These are phyloP conservation scores for Pyrrhura leucotis DNA, from an alignment of 2,797 vertebrate genomes.

Conservation along the genomic window DNA sequence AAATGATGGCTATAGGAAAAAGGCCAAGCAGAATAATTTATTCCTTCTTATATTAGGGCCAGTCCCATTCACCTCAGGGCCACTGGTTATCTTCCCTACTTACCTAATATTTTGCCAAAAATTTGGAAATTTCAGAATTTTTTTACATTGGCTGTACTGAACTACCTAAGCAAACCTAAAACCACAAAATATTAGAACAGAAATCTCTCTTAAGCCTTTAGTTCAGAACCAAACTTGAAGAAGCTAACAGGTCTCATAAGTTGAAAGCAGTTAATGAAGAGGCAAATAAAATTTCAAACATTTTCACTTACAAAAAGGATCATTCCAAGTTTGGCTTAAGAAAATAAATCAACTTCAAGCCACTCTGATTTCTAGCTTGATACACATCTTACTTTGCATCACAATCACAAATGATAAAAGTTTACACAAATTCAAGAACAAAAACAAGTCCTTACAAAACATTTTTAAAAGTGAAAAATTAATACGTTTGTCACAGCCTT, in stretches of 20 bases:
- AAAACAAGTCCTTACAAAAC: not conserved
- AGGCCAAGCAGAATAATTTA: not conserved
- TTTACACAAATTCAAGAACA: not conserved
- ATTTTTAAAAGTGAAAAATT: not conserved
- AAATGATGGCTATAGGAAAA: not conserved
- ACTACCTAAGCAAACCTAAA: not conserved
- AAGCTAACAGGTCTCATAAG: not conserved
- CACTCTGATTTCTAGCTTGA: not conserved
- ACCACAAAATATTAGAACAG: not conserved
- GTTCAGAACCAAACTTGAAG: not conserved
- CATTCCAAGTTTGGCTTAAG: not conserved
- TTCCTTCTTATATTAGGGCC: not conserved
- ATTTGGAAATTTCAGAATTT: not conserved
- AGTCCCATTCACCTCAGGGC: not conserved
- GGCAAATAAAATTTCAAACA: not conserved
- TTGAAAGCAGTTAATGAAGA: not conserved
- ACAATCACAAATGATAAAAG: not conserved
- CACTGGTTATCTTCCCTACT: not conserved
- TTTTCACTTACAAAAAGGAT: not conserved
- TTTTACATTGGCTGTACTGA: not conserved
- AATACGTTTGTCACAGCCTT: conserved; percentile 36
- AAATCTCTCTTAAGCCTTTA: not conserved
- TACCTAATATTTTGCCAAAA: not conserved
- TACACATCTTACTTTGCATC: not conserved
- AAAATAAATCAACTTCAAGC: not conserved